Evolutionary conservation across 1,140 invertebrate species (phyloP), one percentile per base, ranked within the genome.

Genomic region (Plodia interpunctella): DNA sequence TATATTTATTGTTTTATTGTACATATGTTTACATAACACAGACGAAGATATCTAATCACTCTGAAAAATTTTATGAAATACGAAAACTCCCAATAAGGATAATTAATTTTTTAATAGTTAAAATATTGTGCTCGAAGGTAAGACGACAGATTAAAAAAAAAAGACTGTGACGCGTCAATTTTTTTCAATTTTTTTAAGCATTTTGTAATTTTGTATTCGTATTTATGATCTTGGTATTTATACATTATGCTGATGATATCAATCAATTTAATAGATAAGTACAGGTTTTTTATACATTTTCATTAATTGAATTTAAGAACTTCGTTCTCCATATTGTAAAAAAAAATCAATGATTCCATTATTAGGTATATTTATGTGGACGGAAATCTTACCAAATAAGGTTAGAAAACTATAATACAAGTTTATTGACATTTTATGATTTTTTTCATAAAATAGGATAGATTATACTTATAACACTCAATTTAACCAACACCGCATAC

Each of bases 1-100:
- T 85, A 85, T 83, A 84, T 87, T 82, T 83, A 85, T 82, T 86
- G 74, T 85, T 78, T 79, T 75, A 83, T 84, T 83, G 80, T 85
- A 87, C 80, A 85, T 75, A 83, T 74, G 66, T 77, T 82, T 76
- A 83, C 70, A 80, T 81, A 87, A 81, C 79, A 83, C 76, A 80
- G 72, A 82, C 68, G 63, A 76, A 80, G 70, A n/a, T 72, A 69
- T 76, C 74, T 72, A 77, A 44, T 83, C 78, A 83, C 76, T 76
- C 75, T 67, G 70, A 73, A 68, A 74, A 68, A 60, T 65, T 61
- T 57, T 15, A 59, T 63, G 58, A 66, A 63, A 62, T 44, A 68
- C 63, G 68, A 69, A 78, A 70, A 60, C 66, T 78, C 72, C 77
- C 80, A 80, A 85, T 76, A 82, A 77, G 79, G 78, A 73, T 55